A percentile compares a stretch with the other conserved stretches of the same genome.
Conservation (phyloP, 2,113 vertebrate species). For the Anseranas semipalmata region DNA sequence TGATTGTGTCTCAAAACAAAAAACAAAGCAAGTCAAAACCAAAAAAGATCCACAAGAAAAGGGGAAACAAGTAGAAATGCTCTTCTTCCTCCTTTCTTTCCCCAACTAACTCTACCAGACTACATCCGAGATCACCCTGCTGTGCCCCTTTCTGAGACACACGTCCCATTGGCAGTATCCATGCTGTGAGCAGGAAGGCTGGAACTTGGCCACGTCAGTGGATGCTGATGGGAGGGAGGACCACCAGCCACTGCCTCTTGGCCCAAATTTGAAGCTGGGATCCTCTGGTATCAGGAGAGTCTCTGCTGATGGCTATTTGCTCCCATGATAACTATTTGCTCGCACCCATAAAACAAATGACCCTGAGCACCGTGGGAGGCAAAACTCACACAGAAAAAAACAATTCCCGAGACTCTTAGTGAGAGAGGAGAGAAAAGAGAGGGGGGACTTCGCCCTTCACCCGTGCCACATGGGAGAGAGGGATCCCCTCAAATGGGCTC, state of each 20-base stretch:
- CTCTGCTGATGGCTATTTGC: not conserved
- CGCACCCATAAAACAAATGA: not conserved
- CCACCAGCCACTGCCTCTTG: not conserved
- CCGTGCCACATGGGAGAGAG: not conserved
- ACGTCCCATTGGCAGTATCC: not conserved
- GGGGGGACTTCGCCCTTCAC: not conserved
- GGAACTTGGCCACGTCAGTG: accelerated
- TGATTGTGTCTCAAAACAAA: too few species aligned
- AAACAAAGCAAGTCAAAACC: not conserved
- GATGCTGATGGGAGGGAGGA: not conserved
- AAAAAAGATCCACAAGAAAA: not conserved
- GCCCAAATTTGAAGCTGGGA: not conserved
- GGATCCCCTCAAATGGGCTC: not conserved
- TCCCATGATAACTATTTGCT: not conserved
- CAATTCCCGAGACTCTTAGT: not conserved
- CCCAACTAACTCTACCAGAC: not conserved
- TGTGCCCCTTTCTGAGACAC: not conserved
- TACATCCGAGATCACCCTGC: not conserved
- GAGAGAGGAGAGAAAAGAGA: not conserved
- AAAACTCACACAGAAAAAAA: not conserved
- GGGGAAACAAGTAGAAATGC: not conserved
- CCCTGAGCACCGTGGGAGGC: not conserved
- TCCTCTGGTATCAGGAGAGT: not conserved
- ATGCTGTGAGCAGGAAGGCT: not conserved
- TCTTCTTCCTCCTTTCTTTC: not conserved